These are phyloP conservation scores for Leptinotarsa peninsularis DNA, from an alignment of 2,888 invertebrate species.

Conservation along the genomic window DNA sequence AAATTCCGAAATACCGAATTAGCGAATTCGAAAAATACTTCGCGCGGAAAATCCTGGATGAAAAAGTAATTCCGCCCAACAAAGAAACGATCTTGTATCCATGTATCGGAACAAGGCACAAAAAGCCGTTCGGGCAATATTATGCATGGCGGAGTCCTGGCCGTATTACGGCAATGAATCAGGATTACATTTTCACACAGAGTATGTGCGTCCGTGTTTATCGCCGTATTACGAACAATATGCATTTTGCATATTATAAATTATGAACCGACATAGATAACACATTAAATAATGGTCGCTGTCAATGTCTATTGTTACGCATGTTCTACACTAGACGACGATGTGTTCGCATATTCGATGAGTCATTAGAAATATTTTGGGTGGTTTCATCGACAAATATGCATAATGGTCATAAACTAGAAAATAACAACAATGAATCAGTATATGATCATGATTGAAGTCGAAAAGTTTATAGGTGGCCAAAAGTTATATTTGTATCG, in stretches of 20 bases:
- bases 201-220: constrained; percentile 48
- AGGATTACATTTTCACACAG: constrained; percentile 47
- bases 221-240: constrained; percentile 52
- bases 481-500: too few relatives aligned
- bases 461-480: too few relatives aligned
- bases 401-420: too few relatives aligned
- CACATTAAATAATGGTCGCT: constrained; percentile 53
- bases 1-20: neutral
- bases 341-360: constrained; percentile 31
- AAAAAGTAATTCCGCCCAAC: constrained; percentile 30
- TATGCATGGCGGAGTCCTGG: constrained; percentile 27
- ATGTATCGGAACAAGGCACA: constrained; percentile 16
- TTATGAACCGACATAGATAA: constrained; percentile 54
- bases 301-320: constrained; percentile 55
- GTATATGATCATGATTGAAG: too few relatives aligned
- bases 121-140: constrained; percentile 21
- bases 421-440: too few relatives aligned
- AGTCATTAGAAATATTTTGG: constrained; percentile 47
- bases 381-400: constrained; percentile 37
- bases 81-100: constrained; percentile 36
- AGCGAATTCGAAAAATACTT: constrained; percentile 1
- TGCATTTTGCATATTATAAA: constrained; percentile 57
- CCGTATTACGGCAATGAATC: constrained; percentile 42
- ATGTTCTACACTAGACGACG: constrained; percentile 30
- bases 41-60: constrained; percentile 4